phyloP scores from a whole-genome alignment of 2,113 vertebrate genomes.

The Jaculus jaculus region DNA sequence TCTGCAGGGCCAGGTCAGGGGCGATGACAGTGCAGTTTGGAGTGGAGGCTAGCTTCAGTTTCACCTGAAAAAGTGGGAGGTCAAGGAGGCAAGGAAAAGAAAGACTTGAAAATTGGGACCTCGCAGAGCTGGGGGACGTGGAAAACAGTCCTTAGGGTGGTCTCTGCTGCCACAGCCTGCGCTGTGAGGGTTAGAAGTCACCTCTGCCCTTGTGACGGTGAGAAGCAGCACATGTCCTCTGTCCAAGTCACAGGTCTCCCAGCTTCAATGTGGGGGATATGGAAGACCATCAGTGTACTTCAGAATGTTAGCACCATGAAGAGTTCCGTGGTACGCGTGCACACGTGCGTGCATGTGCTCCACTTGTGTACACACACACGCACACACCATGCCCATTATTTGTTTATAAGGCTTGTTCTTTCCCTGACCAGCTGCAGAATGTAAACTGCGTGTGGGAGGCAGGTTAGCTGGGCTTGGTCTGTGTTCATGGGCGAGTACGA shows the following conservation, averaged over 20 bases:
- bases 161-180: not conserved
- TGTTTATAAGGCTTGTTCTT: not conserved
- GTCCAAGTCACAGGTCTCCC: not conserved
- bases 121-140: too few species aligned
- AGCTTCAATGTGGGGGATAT: fast-evolving
- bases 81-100: not conserved
- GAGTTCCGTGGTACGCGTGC: not conserved
- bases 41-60: not conserved
- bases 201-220: not conserved
- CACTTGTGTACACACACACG: too few species aligned
- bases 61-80: not conserved
- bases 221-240: not conserved
- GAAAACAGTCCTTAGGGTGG: not conserved
- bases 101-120: not conserved
- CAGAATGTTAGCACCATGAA: too few species aligned
- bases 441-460: fast-evolving
- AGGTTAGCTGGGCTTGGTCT: fast-evolving
- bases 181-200: not conserved
- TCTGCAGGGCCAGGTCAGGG: constrained; percentile 38
- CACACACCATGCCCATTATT: too few species aligned
- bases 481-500: fast-evolving
- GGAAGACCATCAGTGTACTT: not conserved
- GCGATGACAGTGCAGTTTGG: constrained; percentile 74
- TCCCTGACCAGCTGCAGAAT: not conserved
- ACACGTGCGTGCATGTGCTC: fast-evolving